phyloP scores from a whole-genome alignment of 1,140 invertebrate genomes.

The Mesaphorura yosii region DNA sequence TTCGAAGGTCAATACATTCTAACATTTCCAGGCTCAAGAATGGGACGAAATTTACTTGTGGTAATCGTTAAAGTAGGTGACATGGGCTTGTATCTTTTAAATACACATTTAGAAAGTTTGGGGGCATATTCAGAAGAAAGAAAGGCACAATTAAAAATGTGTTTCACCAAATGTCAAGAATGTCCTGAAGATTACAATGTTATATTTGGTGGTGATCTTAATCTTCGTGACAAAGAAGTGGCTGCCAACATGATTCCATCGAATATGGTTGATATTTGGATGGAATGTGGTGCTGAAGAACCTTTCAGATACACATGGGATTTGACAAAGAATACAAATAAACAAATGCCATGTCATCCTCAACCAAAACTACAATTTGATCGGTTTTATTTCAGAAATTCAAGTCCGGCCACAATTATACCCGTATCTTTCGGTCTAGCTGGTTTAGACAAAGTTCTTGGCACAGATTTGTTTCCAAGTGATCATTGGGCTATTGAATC shows the following conservation, averaged over 20 bases:
- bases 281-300: conserved; percentile 41
- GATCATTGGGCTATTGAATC: conserved; percentile 51
- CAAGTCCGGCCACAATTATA: conserved; percentile 21
- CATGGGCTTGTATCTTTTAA: conserved; percentile 41
- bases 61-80: conserved; percentile 32
- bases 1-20: conserved; percentile 38
- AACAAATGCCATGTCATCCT: conserved; percentile 34
- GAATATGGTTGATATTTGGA: conserved; percentile 45
- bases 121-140: conserved; percentile 39
- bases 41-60: conserved; percentile 44
- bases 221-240: conserved; percentile 49
- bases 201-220: conserved; percentile 50
- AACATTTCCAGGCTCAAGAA: conserved; percentile 37
- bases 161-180: conserved; percentile 37
- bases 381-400: conserved; percentile 41
- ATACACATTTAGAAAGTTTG: conserved; percentile 50
- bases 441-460: conserved; percentile 43
- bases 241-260: conserved; percentile 39
- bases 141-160: conserved; percentile 39
- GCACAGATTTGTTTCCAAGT: conserved; percentile 45
- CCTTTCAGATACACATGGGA: conserved; percentile 50
- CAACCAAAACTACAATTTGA: conserved; percentile 46
- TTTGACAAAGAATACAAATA: conserved; percentile 42
- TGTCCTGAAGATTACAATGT: conserved; percentile 37
- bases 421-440: conserved; percentile 43